Conservation (phyloP, 2,888 invertebrate genomes). For the Folsomia candida region DNA sequence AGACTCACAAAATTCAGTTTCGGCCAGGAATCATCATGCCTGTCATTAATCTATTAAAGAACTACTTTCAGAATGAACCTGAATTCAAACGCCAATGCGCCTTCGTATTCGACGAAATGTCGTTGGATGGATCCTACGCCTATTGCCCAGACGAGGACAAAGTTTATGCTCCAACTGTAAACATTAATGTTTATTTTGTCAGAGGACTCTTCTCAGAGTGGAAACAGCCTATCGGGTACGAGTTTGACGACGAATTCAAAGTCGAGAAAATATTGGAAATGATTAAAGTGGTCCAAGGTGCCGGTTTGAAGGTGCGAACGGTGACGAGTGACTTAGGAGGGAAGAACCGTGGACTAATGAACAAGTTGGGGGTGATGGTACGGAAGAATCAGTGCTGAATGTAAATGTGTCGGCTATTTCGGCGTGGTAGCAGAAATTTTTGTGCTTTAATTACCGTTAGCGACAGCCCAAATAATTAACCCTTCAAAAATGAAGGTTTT, state of each 20-base stretch:
- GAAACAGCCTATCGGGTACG: constrained; percentile 9
- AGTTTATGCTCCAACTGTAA: constrained; percentile 26
- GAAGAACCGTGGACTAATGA: not conserved
- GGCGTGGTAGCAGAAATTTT: no score
- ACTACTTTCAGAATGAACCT: not conserved
- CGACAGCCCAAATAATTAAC: no score
- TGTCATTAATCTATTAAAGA: not conserved
- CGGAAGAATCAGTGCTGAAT: constrained; percentile 2
- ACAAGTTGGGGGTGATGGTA: not conserved
- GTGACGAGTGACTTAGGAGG: not conserved
- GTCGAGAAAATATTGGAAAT: not conserved
- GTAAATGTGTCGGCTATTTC: no score
- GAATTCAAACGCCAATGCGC: constrained; percentile 4
- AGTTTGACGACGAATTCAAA: not conserved
- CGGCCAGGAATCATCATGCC: constrained; percentile 19
- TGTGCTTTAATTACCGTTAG: no score
- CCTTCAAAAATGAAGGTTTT: no score
- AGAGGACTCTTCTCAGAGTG: constrained; percentile 19
- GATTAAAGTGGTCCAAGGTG: not conserved
- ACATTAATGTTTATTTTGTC: constrained; percentile 25
- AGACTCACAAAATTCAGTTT: constrained; percentile 12
- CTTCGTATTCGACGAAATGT: constrained; percentile 30
- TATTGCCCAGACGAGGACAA: constrained; percentile 15
- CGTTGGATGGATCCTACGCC: constrained; percentile 1
- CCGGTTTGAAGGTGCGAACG: not conserved